These are phyloP conservation scores for Torymus texanus DNA, from an alignment of 2,888 invertebrate species.

Conservation along the genomic window DNA sequence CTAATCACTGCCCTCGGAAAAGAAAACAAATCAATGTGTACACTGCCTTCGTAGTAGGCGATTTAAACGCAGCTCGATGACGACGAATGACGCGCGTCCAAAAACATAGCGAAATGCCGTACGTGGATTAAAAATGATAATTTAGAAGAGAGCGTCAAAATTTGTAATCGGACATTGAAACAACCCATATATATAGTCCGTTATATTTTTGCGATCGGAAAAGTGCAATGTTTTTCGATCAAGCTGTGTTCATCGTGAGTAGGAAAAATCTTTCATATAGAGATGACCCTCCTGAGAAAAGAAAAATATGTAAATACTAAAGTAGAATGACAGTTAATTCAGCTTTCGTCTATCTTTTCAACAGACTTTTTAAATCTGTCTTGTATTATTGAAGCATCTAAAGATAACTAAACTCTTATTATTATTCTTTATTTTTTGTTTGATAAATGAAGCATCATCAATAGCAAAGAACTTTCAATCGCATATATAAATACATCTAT, in stretches of 20 bases:
- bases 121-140: slow-evolving; percentile 11
- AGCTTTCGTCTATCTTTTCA: slow-evolving; percentile 23
- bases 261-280: slow-evolving; percentile 26
- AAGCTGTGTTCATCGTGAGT: slow-evolving; percentile 50
- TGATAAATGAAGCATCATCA: slow-evolving; percentile 12
- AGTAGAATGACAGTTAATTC: slow-evolving; percentile 36
- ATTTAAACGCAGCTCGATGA: slow-evolving; percentile 42
- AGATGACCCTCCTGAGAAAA: slow-evolving; percentile 16
- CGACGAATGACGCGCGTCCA: background rate
- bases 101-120: slow-evolving; percentile 20
- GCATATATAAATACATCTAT: slow-evolving; percentile 21
- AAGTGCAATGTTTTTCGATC: slow-evolving; percentile 42
- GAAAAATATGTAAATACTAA: slow-evolving; percentile 47
- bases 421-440: background rate
- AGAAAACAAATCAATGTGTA: slow-evolving; percentile 1
- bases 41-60: slow-evolving; percentile 49
- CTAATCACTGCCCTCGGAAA: slow-evolving; percentile 37
- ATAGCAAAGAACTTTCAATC: slow-evolving; percentile 17
- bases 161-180: slow-evolving; percentile 13
- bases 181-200: slow-evolving; percentile 3
- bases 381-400: background rate
- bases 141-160: slow-evolving; percentile 20
- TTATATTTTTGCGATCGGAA: slow-evolving; percentile 42
- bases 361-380: background rate
- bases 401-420: background rate